Percentiles rank a stretch among this genome's conserved stretches.
Evolutionary conservation across 2,113 vertebrate genomes (phyloP).

Genomic region (Zapus hudsonius): DNA sequence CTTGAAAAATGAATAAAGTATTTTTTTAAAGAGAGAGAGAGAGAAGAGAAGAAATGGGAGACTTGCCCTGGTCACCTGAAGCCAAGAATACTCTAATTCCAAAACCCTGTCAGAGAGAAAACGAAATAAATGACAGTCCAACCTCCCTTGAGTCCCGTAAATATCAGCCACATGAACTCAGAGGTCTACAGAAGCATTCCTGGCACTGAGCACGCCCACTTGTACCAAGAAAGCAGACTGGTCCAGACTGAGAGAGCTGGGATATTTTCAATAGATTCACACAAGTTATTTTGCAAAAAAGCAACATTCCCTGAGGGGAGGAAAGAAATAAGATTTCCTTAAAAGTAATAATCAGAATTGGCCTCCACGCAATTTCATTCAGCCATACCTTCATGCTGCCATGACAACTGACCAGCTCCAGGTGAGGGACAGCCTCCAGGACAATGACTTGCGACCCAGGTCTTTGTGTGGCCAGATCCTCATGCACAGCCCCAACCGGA

Average conservation of each 20-base stretch:
- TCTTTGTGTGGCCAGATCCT: background rate
- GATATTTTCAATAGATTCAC: background rate
- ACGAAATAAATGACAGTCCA: rapidly evolving
- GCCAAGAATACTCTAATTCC: background rate
- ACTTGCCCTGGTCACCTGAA: background rate
- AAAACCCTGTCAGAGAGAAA: background rate
- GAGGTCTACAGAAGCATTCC: rapidly evolving
- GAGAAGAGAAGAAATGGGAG: too few relatives aligned
- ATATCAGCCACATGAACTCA: rapidly evolving
- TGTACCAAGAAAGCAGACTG: rapidly evolving
- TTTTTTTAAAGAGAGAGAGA: too few relatives aligned
- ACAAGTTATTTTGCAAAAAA: background rate
- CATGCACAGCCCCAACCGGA: too few relatives aligned
- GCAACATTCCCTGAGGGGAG: background rate
- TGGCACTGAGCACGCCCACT: rapidly evolving
- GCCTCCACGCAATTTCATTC: background rate
- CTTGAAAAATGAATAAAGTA: too few relatives aligned
- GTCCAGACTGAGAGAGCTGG: rapidly evolving
- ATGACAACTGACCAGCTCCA: background rate
- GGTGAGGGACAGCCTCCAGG: background rate
- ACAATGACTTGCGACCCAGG: background rate
- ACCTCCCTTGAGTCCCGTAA: rapidly evolving
- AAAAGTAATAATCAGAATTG: background rate
- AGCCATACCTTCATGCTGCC: background rate
- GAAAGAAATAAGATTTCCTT: background rate